A percentile compares a stretch with the other conserved stretches of the same genome.
phyloP scores from a whole-genome alignment of 2,113 vertebrate genomes.

The Tylochromis polylepis region DNA sequence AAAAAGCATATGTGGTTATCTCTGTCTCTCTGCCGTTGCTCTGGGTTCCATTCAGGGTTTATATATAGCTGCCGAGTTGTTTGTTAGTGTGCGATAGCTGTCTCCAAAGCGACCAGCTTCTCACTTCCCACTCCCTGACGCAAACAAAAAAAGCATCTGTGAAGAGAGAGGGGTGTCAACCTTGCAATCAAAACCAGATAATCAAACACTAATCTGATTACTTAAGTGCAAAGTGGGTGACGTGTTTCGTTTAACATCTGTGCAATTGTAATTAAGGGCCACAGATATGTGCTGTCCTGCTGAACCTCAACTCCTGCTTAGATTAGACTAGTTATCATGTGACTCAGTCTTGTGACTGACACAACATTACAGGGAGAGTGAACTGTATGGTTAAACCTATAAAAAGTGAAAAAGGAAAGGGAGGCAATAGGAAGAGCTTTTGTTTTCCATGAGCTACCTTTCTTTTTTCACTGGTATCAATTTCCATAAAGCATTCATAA shows the following conservation, averaged over 20 bases:
- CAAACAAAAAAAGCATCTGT: slow-evolving; percentile 47
- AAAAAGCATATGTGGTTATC: neutral
- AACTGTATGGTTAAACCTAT: neutral
- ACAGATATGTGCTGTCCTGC: neutral
- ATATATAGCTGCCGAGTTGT: slow-evolving; percentile 43
- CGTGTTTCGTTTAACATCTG: slow-evolving; percentile 10
- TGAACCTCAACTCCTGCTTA: neutral
- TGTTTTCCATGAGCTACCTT: neutral
- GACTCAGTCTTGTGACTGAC: neutral
- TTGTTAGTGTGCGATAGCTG: slow-evolving; percentile 19
- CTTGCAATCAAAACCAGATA: slow-evolving; percentile 26
- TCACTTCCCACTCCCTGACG: slow-evolving; percentile 57
- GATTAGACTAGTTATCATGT: neutral
- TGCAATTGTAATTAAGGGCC: slow-evolving; percentile 11
- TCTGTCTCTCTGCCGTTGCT: neutral
- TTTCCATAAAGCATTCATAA: neutral
- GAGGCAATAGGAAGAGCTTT: neutral
- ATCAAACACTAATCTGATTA: slow-evolving; percentile 35
- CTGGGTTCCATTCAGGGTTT: slow-evolving; percentile 39
- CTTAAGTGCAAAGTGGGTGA: neutral
- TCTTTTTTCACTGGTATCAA: neutral
- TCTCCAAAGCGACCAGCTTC: slow-evolving; percentile 62
- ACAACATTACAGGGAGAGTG: neutral
- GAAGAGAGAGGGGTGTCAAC: slow-evolving; percentile 22
- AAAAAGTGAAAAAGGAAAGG: neutral